Base-by-base conservation (phyloP, 2,888 invertebrate species). In the Heteromurus nitidus region DNA sequence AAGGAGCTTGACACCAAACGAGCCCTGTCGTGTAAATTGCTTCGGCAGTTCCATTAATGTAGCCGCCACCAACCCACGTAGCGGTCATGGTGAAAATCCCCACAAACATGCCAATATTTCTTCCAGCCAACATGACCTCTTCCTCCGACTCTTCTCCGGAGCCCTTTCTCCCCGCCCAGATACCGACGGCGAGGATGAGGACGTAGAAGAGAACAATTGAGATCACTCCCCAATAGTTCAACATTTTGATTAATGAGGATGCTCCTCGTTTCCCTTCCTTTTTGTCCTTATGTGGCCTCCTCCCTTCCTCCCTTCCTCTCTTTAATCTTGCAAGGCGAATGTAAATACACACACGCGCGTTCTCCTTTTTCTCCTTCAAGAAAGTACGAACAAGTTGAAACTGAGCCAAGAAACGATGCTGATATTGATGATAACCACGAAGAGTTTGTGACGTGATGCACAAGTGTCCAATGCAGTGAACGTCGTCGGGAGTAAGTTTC, bases 21-120 rank as follows among this genome's bases (percentile, higher is more conserved):
- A 94, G 88, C 42, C 92, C 93, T 76, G 89, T 90, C 68, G 91
- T 91, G 88, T 91, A 93, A 85, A 94, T 92, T 58, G 91, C 91
- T 88, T 94, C 93, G 13, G 93, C 92, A 69, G 93, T 93, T 55
- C 93, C 94, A 88, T 93, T 93, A 86, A 94, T 93, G 89, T 93
- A 94, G 20, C 85, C 83, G 22, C 85, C 85, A 47, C 85, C 85
- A 42, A 90, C 90, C 90, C 91, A 91, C 50, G 91, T 91, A 44
- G 90, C 91, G 90, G 88, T 92, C 90, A 94, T 92, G 0, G 94
- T 93, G 88, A 93, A 92, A 74, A 93, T 91, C 20, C 93, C 94
- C 18, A 94, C 93, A 80, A 93, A 89, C 18, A 93, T 89, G 13
- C 93, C 91, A 81, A 94, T 92, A 87, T 92, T 92, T 77, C 93